These are phyloP conservation scores for Nasonia oneida DNA, from an alignment of 2,888 invertebrate genomes.

Conservation along the genomic window DNA sequence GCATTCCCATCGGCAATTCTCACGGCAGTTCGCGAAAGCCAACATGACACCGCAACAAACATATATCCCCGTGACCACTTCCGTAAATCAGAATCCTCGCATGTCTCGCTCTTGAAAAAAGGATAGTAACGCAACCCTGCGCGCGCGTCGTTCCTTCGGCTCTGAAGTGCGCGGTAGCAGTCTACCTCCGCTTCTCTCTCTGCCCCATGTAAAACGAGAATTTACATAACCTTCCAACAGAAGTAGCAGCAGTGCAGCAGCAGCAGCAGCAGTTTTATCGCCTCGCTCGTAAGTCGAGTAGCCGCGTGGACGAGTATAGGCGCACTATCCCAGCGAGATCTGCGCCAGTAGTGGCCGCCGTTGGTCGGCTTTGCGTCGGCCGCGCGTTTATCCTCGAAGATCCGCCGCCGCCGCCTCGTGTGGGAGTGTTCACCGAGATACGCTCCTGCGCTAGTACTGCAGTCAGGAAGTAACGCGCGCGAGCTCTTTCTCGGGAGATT, in stretches of 20 bases:
- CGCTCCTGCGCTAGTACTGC: slow-evolving; percentile 27
- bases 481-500: slow-evolving; percentile 51
- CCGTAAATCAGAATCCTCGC: slow-evolving; percentile 40
- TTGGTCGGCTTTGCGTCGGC: slow-evolving; percentile 28
- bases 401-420: slow-evolving; percentile 34
- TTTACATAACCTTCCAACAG: slow-evolving; percentile 59
- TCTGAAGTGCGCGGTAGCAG: slow-evolving; percentile 1
- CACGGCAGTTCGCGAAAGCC: background rate
- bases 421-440: slow-evolving; percentile 63
- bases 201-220: slow-evolving; percentile 56
- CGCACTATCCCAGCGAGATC: slow-evolving; percentile 54
- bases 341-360: slow-evolving; percentile 31
- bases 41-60: slow-evolving; percentile 41
- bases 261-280: slow-evolving; percentile 58
- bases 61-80: slow-evolving; percentile 31
- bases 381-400: slow-evolving; percentile 43
- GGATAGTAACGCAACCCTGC: background rate
- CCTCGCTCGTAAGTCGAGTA: slow-evolving; percentile 60
- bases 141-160: slow-evolving; percentile 9
- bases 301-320: slow-evolving; percentile 13
- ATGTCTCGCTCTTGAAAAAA: background rate
- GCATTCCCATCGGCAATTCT: slow-evolving; percentile 15
- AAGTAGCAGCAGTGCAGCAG: background rate
- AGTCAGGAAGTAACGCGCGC: slow-evolving; percentile 53
- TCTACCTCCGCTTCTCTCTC: background rate